Base-by-base conservation (phyloP, 2,797 vertebrate species). In the Carapus acus region DNA sequence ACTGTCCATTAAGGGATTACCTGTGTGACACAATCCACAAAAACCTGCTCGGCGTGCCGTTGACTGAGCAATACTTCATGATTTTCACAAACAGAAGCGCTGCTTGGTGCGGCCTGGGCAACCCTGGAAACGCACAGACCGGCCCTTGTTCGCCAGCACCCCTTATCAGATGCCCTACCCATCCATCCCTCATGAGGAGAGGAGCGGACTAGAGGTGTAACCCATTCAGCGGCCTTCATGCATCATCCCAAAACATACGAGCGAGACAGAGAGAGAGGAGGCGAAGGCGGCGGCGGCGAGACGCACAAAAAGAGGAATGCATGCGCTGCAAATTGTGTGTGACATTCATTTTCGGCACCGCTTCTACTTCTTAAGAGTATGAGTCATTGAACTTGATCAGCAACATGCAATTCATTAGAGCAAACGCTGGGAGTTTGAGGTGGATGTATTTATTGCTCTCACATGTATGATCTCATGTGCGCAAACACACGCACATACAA, bases 1-100 rank as follows among this genome's bases (percentile, higher is more conserved):
- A 43, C 12, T 15, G 45, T 79, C 79, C 78, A 83, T 84, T 85
- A 83, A 81, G 66, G 72, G 80, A 84, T 85, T 83, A 85, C n/a
- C 27, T 18, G 20, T 15, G 63, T 69, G 76, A 69, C 70, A 76
- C 69, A 77, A 67, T 63, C 23, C 42, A 58, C 57, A 73, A 73
- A 80, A 78, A 47, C 55, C 51, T 44, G 67, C 55, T 49, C 43
- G 46, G 44, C 43, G 42, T 64, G 56, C 19, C 34, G 59, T 55
- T 38, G 43, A 64, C 49, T 50, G 29, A n/a, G 49, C 54, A 49
- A 63, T 78, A 54, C 65, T 51, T 71, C 57, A 71, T 65, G 34
- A 61, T 58, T 18, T 54, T 43, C 67, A 40, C 58, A 67, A 67
- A 70, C 58, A 53, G 22, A 64, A 51, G 42, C 4, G 29, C 34